Evolutionary conservation across 2,888 invertebrate genomes (phyloP), one percentile per base, ranked within the genome.

Genomic region (Dasysyrphus albostriatus): DNA sequence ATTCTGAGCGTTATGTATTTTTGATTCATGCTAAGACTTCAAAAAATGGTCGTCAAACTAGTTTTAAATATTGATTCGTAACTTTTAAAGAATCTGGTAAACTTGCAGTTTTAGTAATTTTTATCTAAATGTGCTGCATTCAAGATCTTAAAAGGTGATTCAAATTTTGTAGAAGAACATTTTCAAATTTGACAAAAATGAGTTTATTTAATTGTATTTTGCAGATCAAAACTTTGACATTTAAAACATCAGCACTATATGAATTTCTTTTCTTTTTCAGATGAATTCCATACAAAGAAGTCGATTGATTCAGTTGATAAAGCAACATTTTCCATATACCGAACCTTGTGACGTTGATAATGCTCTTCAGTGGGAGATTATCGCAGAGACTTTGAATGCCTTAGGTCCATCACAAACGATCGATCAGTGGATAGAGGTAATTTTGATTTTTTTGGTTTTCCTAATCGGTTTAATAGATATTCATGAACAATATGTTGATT

Each of bases 361-460:
- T 9, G 47, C 51, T 1, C 47, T 44, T 24, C 61, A 74, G 63
- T 74, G 74, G 74, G 74, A 74, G 34, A 61, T 61, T 16, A 61
- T 74, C 6, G 42, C 61, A 8, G 49, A 74, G 16, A 63, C 49
- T 12, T 51, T 74, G 24, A 74, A 74, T 63, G 44, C 47, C 0
- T 51, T 74, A n/a, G 74, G 74, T 8, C 51, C 74, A 3, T 10
- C 47, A 16, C 61, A 61, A 63, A 51, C 74, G 1, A 49, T 63
- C 4, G 61, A 74, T 39, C 24, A 74, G 39, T 74, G 74, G 61
- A 61, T 49, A 61, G 47, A 61, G 16, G 74, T 61, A 63, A 61
- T 10, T 47, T 47, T 24, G 24, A 47, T 3, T 16, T 47, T 47
- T 44, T 6, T 7, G n/a, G 44, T 44, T 39, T 39, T n/a, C n/a